Evolutionary conservation across 2,797 vertebrate genomes (phyloP).

Genomic region (Hemitrygon akajei): DNA sequence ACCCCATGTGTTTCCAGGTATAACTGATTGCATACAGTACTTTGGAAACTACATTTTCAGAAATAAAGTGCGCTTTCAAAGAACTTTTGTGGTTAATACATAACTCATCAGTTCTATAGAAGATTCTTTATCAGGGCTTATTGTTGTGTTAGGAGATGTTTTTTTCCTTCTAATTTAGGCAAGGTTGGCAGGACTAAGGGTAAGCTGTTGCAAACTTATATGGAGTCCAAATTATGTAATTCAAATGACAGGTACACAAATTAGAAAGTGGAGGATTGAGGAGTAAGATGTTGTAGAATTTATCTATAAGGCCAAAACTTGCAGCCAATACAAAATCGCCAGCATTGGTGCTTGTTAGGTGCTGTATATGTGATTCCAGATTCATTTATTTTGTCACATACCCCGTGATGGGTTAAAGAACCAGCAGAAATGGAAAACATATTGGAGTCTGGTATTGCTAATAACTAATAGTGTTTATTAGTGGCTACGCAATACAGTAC

Average conservation of each 20-base stretch:
- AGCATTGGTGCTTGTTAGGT: not conserved
- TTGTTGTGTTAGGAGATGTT: not conserved
- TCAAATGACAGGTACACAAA: not conserved
- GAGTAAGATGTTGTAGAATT: not conserved
- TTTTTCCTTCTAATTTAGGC: not conserved
- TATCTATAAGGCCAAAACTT: not conserved
- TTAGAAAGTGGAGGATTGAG: not conserved
- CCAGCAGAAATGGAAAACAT: no score
- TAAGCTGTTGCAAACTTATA: not conserved
- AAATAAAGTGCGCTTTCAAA: not conserved
- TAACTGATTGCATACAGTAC: not conserved
- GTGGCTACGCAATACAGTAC: no score
- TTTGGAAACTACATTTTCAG: not conserved
- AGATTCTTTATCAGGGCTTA: not conserved
- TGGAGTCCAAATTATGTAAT: not conserved
- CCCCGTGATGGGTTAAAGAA: no score
- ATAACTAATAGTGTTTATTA: no score
- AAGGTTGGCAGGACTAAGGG: not conserved
- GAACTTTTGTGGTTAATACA: not conserved
- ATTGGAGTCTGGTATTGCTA: no score
- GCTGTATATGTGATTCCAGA: not conserved
- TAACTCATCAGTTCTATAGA: not conserved
- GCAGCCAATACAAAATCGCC: not conserved
- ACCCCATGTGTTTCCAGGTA: not conserved
- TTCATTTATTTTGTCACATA: no score